phyloP scores from a whole-genome alignment of 2,888 invertebrate genomes.

The Lepeophtheirus nordmannii region DNA sequence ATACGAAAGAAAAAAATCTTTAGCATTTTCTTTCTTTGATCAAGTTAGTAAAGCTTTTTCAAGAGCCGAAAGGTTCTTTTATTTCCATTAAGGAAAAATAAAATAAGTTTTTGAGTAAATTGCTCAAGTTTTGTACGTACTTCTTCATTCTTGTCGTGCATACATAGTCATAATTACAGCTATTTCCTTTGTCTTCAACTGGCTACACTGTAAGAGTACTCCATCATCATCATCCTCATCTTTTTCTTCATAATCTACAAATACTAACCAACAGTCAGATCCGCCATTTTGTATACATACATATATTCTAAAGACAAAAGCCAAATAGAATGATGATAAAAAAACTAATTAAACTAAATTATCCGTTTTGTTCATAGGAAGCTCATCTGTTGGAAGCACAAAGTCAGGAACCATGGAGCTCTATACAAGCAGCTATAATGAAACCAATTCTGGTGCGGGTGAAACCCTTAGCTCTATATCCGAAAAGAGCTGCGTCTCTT shows the following conservation, averaged over 20 bases:
- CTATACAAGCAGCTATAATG: constrained; percentile 21
- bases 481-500: constrained; percentile 20
- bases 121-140: not conserved
- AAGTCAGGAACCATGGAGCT: constrained; percentile 19
- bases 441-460: constrained; percentile 18
- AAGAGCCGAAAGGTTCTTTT: constrained; percentile 4
- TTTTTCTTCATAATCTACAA: not conserved
- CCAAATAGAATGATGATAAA: not conserved
- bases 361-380: not conserved
- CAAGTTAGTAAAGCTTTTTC: not conserved
- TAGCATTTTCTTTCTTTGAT: not conserved
- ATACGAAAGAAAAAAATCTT: no score
- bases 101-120: not conserved
- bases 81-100: not conserved
- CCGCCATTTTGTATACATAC: no score
- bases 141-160: no score
- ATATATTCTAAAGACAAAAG: no score
- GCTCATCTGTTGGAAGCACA: constrained; percentile 18
- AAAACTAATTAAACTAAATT: not conserved
- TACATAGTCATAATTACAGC: no score
- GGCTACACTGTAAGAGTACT: no score
- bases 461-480: constrained; percentile 24
- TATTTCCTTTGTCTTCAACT: no score
- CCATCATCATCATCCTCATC: not conserved
- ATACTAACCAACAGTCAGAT: no score